phyloP scores from a whole-genome alignment of 2,113 vertebrate genomes.

The Edolisoma coerulescens region DNA sequence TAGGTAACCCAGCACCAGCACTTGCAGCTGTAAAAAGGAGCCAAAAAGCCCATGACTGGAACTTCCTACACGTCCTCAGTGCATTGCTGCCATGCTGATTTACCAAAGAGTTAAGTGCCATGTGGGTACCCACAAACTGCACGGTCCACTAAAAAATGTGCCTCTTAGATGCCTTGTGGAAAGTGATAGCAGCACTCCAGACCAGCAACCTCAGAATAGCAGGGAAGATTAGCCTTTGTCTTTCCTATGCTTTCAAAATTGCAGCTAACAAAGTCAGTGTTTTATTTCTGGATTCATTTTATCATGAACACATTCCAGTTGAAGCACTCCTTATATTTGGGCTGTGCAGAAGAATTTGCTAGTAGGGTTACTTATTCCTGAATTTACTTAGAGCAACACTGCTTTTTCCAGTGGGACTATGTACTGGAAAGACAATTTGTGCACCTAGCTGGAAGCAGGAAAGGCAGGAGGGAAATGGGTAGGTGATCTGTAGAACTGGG shows the following conservation, averaged over 20 bases:
- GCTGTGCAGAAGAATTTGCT: neutral
- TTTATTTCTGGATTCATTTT: neutral
- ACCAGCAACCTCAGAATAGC: neutral
- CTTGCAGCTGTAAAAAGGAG: neutral
- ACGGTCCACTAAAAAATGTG: neutral
- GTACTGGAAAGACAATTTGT: neutral
- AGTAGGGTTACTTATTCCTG: neutral
- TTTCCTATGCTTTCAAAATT: neutral
- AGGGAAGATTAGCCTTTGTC: neutral
- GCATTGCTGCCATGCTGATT: neutral
- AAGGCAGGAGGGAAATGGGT: neutral
- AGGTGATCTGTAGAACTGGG: neutral
- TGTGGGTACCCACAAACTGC: neutral
- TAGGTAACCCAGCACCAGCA: neutral
- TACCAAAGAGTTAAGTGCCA: neutral
- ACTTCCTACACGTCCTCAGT: neutral
- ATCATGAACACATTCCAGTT: neutral
- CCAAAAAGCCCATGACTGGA: neutral
- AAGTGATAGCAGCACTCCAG: neutral
- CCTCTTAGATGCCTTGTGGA: neutral
- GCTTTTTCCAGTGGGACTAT: neutral
- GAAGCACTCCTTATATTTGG: neutral
- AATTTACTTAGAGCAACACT: neutral
- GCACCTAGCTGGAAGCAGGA: neutral
- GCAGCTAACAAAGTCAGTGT: neutral